These are phyloP conservation scores for Corynorhinus townsendii DNA, from an alignment of 2,113 vertebrate genomes.

Conservation along the genomic window DNA sequence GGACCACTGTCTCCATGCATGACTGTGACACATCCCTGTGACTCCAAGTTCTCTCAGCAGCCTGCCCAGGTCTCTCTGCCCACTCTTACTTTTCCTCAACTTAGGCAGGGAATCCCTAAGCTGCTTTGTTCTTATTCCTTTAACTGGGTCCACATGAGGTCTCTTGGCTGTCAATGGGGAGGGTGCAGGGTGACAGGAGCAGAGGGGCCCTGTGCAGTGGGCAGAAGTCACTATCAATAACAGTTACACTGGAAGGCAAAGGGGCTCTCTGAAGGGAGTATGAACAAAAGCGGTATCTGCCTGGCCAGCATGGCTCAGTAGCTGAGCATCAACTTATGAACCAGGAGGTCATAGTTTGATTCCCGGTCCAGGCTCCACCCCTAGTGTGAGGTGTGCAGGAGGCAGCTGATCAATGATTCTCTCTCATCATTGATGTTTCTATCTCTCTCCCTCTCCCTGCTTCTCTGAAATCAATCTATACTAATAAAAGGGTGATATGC, in stretches of 20 bases:
- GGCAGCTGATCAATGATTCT: too few species aligned
- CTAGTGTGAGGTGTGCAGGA: too few species aligned
- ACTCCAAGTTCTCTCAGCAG: not conserved
- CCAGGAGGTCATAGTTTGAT: too few species aligned
- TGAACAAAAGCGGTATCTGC: not conserved
- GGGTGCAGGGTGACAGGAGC: not conserved
- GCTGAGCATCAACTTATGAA: too few species aligned
- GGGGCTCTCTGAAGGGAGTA: not conserved
- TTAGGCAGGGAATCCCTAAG: not conserved
- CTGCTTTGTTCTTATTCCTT: not conserved
- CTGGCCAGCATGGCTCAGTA: too few species aligned
- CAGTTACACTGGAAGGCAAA: not conserved
- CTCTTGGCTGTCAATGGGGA: not conserved
- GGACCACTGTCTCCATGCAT: rapidly evolving
- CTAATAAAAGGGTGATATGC: too few species aligned
- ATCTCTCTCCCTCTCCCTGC: too few species aligned
- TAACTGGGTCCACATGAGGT: not conserved
- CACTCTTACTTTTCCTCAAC: not conserved
- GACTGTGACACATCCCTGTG: not conserved
- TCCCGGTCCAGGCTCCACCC: too few species aligned
- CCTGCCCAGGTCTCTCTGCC: not conserved
- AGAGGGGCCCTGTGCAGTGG: not conserved
- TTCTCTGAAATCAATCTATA: too few species aligned
- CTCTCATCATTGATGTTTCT: too few species aligned
- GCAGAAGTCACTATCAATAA: not conserved